A percentile compares a stretch with the other conserved stretches of the same genome.
phyloP scores from a whole-genome alignment of 2,113 vertebrate genomes.

The Syngnathus floridae region DNA sequence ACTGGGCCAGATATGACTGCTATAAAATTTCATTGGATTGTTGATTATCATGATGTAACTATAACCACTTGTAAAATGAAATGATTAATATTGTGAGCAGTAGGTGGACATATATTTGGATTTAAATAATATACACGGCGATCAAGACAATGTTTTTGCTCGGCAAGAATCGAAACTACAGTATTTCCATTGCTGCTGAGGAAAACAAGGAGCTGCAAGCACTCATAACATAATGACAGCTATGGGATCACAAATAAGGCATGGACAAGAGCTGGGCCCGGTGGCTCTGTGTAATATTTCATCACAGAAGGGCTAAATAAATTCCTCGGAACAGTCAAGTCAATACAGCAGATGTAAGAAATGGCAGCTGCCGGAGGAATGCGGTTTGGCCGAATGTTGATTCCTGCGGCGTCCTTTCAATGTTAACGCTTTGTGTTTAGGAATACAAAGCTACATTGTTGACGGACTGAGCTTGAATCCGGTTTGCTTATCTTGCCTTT shows the following conservation, averaged over 20 bases:
- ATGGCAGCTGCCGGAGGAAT: constrained; percentile 71
- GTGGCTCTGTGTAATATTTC: constrained; percentile 70
- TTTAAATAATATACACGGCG: not conserved
- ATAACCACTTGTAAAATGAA: no score
- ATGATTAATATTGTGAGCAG: not conserved
- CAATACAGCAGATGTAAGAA: constrained; percentile 72
- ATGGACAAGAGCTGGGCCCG: constrained; percentile 44
- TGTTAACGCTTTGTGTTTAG: constrained; percentile 62
- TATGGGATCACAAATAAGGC: constrained; percentile 60
- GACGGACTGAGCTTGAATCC: constrained; percentile 24
- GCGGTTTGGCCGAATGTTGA: constrained; percentile 58
- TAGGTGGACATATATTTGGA: not conserved
- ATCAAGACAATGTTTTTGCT: not conserved
- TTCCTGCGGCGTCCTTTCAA: constrained; percentile 52
- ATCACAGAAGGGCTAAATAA: constrained; percentile 70
- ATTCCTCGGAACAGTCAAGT: constrained; percentile 67
- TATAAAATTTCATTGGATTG: no score
- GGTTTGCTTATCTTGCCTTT: constrained; percentile 9
- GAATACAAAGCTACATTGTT: constrained; percentile 49
- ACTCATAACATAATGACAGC: constrained; percentile 53
- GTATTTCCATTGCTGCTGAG: not conserved
- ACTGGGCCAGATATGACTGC: no score
- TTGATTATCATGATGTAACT: not conserved
- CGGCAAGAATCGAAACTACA: not conserved
- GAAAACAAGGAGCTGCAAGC: not conserved